phyloP scores from a whole-genome alignment of 2,797 vertebrate species.

The Synanceia verrucosa region DNA sequence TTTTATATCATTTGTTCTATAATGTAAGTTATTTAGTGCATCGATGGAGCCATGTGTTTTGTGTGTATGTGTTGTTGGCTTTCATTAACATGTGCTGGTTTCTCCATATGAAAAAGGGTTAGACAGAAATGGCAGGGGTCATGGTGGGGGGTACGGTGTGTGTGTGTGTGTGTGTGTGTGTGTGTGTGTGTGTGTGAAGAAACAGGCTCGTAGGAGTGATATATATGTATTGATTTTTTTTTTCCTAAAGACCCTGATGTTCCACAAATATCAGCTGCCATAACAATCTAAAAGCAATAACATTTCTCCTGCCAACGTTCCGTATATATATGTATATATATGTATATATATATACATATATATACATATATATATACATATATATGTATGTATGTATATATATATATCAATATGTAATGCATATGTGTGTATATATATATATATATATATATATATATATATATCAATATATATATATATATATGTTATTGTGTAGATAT shows the following conservation, averaged over 20 bases:
- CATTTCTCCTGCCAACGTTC: slow-evolving; percentile 31
- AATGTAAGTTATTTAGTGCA: not conserved
- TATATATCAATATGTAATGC: too few relatives aligned
- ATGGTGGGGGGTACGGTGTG: not conserved
- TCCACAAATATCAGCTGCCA: slow-evolving; percentile 51
- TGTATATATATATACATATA: too few relatives aligned
- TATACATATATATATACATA: too few relatives aligned
- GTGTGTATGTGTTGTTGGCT: not conserved
- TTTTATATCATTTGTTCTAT: not conserved
- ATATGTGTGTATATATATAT: too few relatives aligned
- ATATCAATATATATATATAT: too few relatives aligned
- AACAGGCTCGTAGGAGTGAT: slow-evolving; percentile 8
- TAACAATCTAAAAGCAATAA: slow-evolving; percentile 50
- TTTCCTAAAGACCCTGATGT: slow-evolving; percentile 33
- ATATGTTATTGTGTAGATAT: too few relatives aligned
- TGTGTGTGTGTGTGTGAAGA: too few relatives aligned
- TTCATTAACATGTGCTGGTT: slow-evolving; percentile 8
- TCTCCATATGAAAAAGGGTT: not conserved
- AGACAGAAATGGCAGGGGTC: not conserved
- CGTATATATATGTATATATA: too few relatives aligned
- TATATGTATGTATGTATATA: too few relatives aligned
- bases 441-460: too few relatives aligned
- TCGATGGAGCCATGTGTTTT: not conserved
- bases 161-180: too few relatives aligned
- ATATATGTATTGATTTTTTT: slow-evolving; percentile 41